phyloP scores from a whole-genome alignment of 2,888 invertebrate species.

The Gymnosoma rotundatum region DNA sequence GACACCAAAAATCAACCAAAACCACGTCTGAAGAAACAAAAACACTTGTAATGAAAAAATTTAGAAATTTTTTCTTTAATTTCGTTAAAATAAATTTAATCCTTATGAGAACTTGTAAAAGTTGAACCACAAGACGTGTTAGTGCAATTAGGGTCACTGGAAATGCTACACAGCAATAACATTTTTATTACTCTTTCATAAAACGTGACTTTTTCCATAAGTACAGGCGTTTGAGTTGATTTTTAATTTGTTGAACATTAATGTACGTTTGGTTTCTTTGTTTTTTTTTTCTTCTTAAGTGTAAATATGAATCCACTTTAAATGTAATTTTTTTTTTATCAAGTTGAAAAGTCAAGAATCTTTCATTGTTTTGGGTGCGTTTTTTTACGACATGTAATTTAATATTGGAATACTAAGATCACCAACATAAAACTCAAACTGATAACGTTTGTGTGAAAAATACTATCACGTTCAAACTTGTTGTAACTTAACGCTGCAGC shows the following conservation, averaged over 20 bases:
- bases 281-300: neutral
- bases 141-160: slow-evolving; percentile 61
- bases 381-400: slow-evolving; percentile 54
- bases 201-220: slow-evolving; percentile 60
- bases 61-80: slow-evolving; percentile 16
- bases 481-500: slow-evolving; percentile 25
- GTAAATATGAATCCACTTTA: slow-evolving; percentile 39
- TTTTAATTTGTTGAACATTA: slow-evolving; percentile 55
- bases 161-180: slow-evolving; percentile 32
- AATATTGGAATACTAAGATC: slow-evolving; percentile 48
- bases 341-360: slow-evolving; percentile 36
- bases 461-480: slow-evolving; percentile 37
- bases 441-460: slow-evolving; percentile 21
- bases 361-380: slow-evolving; percentile 22
- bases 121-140: slow-evolving; percentile 68
- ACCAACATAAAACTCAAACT: slow-evolving; percentile 48
- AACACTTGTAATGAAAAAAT: slow-evolving; percentile 25
- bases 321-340: slow-evolving; percentile 7
- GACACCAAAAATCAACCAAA: slow-evolving; percentile 13
- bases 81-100: slow-evolving; percentile 44
- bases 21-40: neutral
- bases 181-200: slow-evolving; percentile 10
- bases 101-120: slow-evolving; percentile 61
- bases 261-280: slow-evolving; percentile 27
- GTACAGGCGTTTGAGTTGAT: slow-evolving; percentile 29